phyloP scores from a whole-genome alignment of 2,797 vertebrate genomes.

The Anabacerthia variegaticeps region DNA sequence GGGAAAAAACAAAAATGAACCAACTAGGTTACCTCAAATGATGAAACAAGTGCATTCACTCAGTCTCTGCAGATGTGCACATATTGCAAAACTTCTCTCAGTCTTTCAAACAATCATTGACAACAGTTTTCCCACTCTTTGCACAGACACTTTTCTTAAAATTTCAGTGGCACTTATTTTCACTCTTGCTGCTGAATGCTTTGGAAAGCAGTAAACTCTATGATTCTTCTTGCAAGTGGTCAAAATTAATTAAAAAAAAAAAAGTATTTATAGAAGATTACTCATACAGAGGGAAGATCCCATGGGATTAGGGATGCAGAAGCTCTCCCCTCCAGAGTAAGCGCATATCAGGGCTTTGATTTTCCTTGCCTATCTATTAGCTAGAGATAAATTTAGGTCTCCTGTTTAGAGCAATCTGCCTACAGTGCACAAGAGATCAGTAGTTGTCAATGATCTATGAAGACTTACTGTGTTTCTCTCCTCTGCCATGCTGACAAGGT shows the following conservation, averaged over 20 bases:
- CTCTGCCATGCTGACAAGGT: slow-evolving; percentile 55
- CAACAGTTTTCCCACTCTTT: neutral
- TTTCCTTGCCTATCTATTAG: slow-evolving; percentile 38
- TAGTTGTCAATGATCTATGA: slow-evolving; percentile 59
- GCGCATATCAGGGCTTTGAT: slow-evolving; percentile 9
- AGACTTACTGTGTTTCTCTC: slow-evolving; percentile 60
- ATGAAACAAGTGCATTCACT: neutral
- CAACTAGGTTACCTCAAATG: neutral
- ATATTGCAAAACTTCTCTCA: neutral
- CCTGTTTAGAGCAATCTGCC: slow-evolving; percentile 46
- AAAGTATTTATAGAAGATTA: neutral
- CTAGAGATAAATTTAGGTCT: slow-evolving; percentile 50
- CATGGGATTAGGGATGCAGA: neutral
- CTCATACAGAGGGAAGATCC: neutral
- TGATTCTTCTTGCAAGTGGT: neutral
- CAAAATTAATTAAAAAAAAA: neutral
- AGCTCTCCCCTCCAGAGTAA: neutral
- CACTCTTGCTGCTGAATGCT: neutral
- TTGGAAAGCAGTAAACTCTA: neutral
- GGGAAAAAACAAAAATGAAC: no score
- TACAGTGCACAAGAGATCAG: slow-evolving; percentile 48
- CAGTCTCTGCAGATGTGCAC: neutral
- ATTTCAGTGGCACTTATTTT: neutral
- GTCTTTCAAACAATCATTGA: neutral
- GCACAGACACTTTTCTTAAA: neutral